Evolutionary conservation across 2,797 vertebrate species (phyloP).

Genomic region (Myripristis jacobus): DNA sequence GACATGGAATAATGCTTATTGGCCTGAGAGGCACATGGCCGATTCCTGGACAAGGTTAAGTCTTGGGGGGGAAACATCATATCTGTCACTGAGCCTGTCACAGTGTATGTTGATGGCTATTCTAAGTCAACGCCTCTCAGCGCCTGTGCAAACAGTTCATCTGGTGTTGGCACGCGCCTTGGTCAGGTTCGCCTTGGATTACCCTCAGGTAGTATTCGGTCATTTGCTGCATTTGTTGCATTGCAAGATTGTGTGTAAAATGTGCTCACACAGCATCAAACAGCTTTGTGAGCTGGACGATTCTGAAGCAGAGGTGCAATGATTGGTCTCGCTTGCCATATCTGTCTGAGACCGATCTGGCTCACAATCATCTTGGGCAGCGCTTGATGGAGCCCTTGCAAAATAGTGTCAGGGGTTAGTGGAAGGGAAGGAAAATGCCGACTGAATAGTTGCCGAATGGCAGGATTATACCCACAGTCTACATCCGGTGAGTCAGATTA

Average conservation of each 20-base stretch:
- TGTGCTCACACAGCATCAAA: constrained; percentile 6
- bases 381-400: too few species aligned
- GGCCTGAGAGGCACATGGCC: constrained; percentile 69
- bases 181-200: not conserved
- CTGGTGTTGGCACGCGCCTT: not conserved
- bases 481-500: too few species aligned
- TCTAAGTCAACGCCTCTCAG: constrained; percentile 19
- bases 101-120: constrained; percentile 45
- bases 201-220: constrained; percentile 25
- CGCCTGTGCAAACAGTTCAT: constrained; percentile 33
- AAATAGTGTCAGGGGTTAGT: too few species aligned
- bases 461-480: too few species aligned
- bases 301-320: constrained; percentile 22
- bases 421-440: too few species aligned
- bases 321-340: too few species aligned
- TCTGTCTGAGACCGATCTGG: too few species aligned
- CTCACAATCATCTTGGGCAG: too few species aligned
- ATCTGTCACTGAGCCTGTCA: constrained; percentile 59
- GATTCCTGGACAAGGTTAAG: constrained; percentile 78
- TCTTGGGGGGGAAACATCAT: constrained; percentile 61
- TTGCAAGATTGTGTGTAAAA: constrained; percentile 12
- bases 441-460: too few species aligned
- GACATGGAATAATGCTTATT: constrained; percentile 78
- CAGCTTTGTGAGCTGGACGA: too few species aligned
- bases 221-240: not conserved